Conservation (phyloP, 2,113 vertebrate genomes). For the Callipepla californica region DNA sequence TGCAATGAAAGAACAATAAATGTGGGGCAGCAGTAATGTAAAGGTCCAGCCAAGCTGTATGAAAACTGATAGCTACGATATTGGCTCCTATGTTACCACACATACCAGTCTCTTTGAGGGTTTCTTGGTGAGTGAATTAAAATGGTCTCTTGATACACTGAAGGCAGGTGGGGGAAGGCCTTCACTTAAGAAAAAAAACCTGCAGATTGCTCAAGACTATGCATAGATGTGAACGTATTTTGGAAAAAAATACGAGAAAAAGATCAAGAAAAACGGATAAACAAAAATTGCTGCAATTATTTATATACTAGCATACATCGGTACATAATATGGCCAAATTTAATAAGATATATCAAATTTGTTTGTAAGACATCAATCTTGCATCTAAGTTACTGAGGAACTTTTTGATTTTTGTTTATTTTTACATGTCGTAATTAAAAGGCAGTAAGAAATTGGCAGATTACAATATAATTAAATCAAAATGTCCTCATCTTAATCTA, state of each 20-base stretch:
- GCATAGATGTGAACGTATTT: neutral
- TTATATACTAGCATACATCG: neutral
- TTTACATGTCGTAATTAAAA: neutral
- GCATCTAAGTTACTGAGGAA: neutral
- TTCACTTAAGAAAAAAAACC: conserved; percentile 73
- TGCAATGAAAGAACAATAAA: conserved; percentile 87
- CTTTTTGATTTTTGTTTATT: conserved; percentile 16
- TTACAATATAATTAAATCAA: neutral
- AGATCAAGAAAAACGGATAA: conserved; percentile 49
- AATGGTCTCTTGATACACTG: conserved; percentile 78
- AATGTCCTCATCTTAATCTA: neutral
- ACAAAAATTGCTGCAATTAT: neutral
- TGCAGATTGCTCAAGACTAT: conserved; percentile 61
- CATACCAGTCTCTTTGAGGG: conserved; percentile 75
- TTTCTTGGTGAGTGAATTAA: conserved; percentile 85
- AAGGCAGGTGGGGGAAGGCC: neutral
- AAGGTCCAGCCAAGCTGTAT: conserved; percentile 84
- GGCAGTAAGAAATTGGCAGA: neutral
- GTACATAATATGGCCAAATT: neutral
- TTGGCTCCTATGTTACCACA: conserved; percentile 83
- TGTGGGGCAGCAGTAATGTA: conserved; percentile 84
- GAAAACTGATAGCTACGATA: conserved; percentile 91
- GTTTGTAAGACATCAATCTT: neutral
- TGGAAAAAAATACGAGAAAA: conserved; percentile 10
- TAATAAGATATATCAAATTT: neutral